A percentile compares a stretch with the other conserved stretches of the same genome.
Evolutionary conservation across 2,797 vertebrate species (phyloP).

Genomic region (Crocodylus rhombifer): DNA sequence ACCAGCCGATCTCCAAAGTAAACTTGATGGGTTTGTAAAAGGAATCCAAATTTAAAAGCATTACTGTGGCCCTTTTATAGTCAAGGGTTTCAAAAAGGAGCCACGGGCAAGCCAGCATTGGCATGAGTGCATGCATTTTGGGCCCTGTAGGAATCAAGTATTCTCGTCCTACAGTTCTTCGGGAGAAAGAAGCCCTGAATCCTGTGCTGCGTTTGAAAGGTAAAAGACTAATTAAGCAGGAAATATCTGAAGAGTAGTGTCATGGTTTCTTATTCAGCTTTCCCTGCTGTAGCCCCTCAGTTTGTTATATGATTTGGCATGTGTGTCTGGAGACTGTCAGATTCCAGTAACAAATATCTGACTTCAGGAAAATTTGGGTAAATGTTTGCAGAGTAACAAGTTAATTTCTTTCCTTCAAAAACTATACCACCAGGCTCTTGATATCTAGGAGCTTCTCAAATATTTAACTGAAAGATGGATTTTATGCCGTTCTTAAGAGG

Average conservation of each 20-base stretch:
- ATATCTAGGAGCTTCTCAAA: not conserved
- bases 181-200: constrained; percentile 55
- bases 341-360: constrained; percentile 42
- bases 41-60: constrained; percentile 54
- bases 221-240: constrained; percentile 77
- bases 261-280: constrained; percentile 36
- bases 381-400: constrained; percentile 38
- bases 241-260: constrained; percentile 55
- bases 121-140: constrained; percentile 43
- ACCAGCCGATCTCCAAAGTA: constrained; percentile 65
- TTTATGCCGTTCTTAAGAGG: not conserved
- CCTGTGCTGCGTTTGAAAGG: constrained; percentile 74
- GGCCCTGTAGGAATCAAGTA: constrained; percentile 50
- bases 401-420: constrained; percentile 44
- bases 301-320: constrained; percentile 60
- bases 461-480: not conserved
- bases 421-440: not conserved
- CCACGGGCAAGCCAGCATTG: constrained; percentile 59
- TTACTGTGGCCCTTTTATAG: constrained; percentile 32
- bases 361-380: not conserved
- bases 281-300: constrained; percentile 42
- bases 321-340: constrained; percentile 22
- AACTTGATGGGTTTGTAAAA: constrained; percentile 59
- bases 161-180: constrained; percentile 62
- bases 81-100: constrained; percentile 62